A percentile compares a stretch with the other conserved stretches of the same genome.
phyloP scores from a whole-genome alignment of 2,888 invertebrate species.

The Meandrusa payeni region DNA sequence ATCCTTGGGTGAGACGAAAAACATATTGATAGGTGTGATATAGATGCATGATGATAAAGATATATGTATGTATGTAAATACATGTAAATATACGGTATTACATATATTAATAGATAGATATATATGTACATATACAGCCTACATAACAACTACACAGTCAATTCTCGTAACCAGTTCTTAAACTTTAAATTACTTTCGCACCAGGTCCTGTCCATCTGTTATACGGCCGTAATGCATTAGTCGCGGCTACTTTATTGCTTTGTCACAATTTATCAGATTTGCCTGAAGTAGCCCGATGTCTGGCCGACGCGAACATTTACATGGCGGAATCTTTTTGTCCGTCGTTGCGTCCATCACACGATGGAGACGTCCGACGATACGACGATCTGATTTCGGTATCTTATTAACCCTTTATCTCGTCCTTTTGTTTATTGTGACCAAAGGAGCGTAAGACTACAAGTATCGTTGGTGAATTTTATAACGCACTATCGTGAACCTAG shows the following conservation, averaged over 20 bases:
- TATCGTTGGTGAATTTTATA: slow-evolving; percentile 1
- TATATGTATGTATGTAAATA: no score
- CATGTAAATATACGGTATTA: no score
- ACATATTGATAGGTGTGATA: no score
- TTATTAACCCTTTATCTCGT: slow-evolving; percentile 48
- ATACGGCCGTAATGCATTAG: not conserved
- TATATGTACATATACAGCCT: no score
- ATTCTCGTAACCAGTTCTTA: no score
- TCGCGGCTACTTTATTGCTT: slow-evolving; percentile 43
- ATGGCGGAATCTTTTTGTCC: slow-evolving; percentile 64
- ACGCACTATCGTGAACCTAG: no score
- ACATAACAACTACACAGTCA: no score
- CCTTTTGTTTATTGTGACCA: slow-evolving; percentile 31
- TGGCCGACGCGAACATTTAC: slow-evolving; percentile 63
- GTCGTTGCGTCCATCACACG: slow-evolving; percentile 50
- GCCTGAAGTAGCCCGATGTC: slow-evolving; percentile 39
- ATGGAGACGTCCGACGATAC: slow-evolving; percentile 63
- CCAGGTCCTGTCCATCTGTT: slow-evolving; percentile 15
- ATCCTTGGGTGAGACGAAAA: no score
- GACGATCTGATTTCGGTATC: slow-evolving; percentile 71
- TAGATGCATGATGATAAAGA: no score
- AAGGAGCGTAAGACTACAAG: slow-evolving; percentile 30
- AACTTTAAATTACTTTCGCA: slow-evolving; percentile 31
- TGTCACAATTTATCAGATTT: slow-evolving; percentile 48
- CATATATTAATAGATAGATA: no score